Evolutionary conservation across 2,888 invertebrate genomes (phyloP).

Genomic region (Scaptomyza cyrtandrae): DNA sequence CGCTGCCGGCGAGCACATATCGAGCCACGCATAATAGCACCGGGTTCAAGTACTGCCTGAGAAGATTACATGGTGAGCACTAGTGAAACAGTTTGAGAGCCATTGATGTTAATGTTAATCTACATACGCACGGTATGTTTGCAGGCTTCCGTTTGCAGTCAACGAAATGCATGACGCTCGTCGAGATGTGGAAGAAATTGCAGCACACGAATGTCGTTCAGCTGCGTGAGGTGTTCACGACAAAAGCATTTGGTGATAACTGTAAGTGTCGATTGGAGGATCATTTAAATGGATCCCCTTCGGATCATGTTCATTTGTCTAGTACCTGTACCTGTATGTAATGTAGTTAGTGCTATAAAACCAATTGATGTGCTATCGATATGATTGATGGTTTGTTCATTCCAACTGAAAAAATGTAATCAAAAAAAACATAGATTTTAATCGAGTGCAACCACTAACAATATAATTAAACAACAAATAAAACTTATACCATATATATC

Average conservation of each 20-base stretch:
- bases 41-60: conserved; percentile 93
- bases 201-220: conserved; percentile 97
- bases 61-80: conserved; percentile 91
- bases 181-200: conserved; percentile 97
- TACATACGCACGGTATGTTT: neutral
- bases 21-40: conserved; percentile 95
- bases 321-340: too few species aligned
- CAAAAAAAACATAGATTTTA: too few species aligned
- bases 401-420: too few species aligned
- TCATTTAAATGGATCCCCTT: neutral
- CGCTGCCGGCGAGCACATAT: conserved; percentile 93
- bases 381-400: too few species aligned
- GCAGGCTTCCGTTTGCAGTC: conserved; percentile 91
- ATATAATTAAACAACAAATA: too few species aligned
- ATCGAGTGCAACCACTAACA: too few species aligned
- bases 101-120: too few species aligned
- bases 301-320: too few species aligned
- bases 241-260: conserved; percentile 97
- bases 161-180: conserved; percentile 92
- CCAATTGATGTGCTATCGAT: too few species aligned
- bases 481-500: too few species aligned
- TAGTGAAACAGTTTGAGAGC: conserved; percentile 37
- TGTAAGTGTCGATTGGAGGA: conserved; percentile 87
- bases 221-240: conserved; percentile 96
- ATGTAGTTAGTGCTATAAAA: too few species aligned